Conservation (phyloP, 2,888 invertebrate genomes). For the Melolontha melolontha region DNA sequence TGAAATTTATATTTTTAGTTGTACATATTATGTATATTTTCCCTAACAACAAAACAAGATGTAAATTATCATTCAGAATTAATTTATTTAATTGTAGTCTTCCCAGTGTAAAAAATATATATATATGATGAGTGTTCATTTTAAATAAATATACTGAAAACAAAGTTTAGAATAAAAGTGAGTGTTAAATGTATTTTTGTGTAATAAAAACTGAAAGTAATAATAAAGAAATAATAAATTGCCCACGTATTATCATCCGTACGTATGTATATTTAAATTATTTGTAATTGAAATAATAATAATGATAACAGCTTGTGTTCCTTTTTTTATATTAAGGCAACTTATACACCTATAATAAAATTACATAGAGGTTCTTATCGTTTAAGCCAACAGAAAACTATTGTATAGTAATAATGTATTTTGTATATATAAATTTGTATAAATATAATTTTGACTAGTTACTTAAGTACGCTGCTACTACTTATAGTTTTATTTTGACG, state of each 20-base stretch:
- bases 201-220: conserved; percentile 4
- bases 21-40: too few species aligned
- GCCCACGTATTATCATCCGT: too few species aligned
- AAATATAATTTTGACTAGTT: conserved; percentile 3
- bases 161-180: neutral
- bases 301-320: conserved; percentile 10
- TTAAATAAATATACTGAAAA: neutral
- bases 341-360: neutral
- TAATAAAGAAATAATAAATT: too few species aligned
- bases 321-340: conserved; percentile 4
- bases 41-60: too few species aligned
- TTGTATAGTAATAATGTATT: conserved; percentile 8
- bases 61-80: too few species aligned
- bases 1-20: too few species aligned
- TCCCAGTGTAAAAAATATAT: conserved; percentile 21
- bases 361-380: neutral
- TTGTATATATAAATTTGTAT: conserved; percentile 11
- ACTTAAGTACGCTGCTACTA: conserved; percentile 8
- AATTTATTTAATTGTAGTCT: conserved; percentile 17
- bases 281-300: conserved; percentile 2
- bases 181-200: conserved; percentile 31
- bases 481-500: conserved; percentile 3
- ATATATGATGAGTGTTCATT: conserved; percentile 17
- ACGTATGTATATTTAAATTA: neutral
- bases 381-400: conserved; percentile 4